Percentiles rank a stretch among this genome's conserved stretches.
Evolutionary conservation across 2,888 invertebrate genomes (phyloP).

Genomic region (Acronicta psi): DNA sequence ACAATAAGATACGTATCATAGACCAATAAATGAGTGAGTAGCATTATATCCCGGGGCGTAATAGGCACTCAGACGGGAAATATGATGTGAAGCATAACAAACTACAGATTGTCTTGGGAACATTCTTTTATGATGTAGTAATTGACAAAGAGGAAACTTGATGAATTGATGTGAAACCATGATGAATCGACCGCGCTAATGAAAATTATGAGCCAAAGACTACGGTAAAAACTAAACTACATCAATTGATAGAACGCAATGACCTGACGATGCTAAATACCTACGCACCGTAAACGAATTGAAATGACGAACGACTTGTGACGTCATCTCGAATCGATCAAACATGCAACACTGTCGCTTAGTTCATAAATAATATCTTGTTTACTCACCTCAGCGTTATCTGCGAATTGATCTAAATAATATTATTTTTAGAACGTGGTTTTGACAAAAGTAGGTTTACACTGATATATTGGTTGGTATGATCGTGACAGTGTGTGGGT

Average conservation of each 20-base stretch:
- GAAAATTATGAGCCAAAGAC: conserved; percentile 53
- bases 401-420: conserved; percentile 33
- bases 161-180: conserved; percentile 74
- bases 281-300: conserved; percentile 11
- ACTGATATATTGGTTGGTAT: conserved; percentile 35
- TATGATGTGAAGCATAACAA: conserved; percentile 72
- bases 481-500: conserved; percentile 35
- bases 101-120: conserved; percentile 77
- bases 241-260: conserved; percentile 24
- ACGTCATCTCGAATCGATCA: conserved; percentile 20
- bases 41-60: conserved; percentile 65
- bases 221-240: conserved; percentile 30
- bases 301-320: conserved; percentile 15
- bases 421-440: conserved; percentile 22
- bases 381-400: conserved; percentile 37
- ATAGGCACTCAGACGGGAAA: conserved; percentile 68
- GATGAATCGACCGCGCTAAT: conserved; percentile 69
- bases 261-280: conserved; percentile 22
- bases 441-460: conserved; percentile 36
- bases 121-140: conserved; percentile 76
- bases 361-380: conserved; percentile 15
- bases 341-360: conserved; percentile 21
- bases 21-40: conserved; percentile 68
- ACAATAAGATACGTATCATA: conserved; percentile 69
- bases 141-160: conserved; percentile 71